These are phyloP conservation scores for Holcopasites calliopsidis DNA, from an alignment of 1,140 invertebrate genomes.

Conservation along the genomic window DNA sequence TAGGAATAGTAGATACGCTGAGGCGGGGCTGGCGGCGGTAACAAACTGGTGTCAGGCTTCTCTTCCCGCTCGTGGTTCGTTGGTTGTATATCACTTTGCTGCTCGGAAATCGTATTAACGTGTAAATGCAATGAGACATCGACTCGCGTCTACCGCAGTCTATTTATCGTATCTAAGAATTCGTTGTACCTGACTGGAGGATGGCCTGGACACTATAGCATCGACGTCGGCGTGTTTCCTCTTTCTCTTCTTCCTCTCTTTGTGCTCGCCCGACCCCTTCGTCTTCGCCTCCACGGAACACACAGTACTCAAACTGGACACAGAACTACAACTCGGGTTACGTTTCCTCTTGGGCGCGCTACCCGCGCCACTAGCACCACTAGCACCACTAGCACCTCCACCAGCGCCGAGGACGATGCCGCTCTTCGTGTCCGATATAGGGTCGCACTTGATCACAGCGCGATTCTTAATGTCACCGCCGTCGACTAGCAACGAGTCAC, in stretches of 20 bases:
- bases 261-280: conserved; percentile 69
- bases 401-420: conserved; percentile 31
- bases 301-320: conserved; percentile 74
- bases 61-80: conserved; percentile 84
- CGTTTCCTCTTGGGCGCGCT: conserved; percentile 77
- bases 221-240: conserved; percentile 68
- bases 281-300: conserved; percentile 72
- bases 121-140: background rate
- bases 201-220: conserved; percentile 59
- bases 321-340: conserved; percentile 79
- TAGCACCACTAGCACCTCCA: conserved; percentile 24
- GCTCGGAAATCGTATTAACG: background rate
- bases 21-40: conserved; percentile 71
- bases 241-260: conserved; percentile 73
- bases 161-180: background rate
- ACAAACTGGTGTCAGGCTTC: conserved; percentile 68
- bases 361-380: conserved; percentile 35
- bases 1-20: conserved; percentile 77
- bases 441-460: conserved; percentile 51
- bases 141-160: too few species aligned
- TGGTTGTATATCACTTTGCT: conserved; percentile 80
- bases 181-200: conserved; percentile 72
- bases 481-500: conserved; percentile 25
- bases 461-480: conserved; percentile 34
- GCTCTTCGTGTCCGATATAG: conserved; percentile 50